These are phyloP conservation scores for Andrena bucephala DNA, from an alignment of 2,888 invertebrate genomes.

Conservation along the genomic window DNA sequence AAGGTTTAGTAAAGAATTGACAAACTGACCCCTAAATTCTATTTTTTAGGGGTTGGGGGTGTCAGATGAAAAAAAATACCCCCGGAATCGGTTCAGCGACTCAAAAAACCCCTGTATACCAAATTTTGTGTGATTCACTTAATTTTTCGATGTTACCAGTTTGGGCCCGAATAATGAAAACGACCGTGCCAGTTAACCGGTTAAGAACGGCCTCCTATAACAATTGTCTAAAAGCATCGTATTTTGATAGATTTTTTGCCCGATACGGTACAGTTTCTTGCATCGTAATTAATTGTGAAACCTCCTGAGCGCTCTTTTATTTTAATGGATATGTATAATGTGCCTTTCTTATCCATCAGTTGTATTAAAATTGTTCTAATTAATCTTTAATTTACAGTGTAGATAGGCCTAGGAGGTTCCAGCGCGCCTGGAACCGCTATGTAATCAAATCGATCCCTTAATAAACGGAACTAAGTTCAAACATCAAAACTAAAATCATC, in stretches of 20 bases:
- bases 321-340: background rate
- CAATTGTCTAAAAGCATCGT: background rate
- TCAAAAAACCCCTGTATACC: too few relatives aligned
- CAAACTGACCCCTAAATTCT: too few relatives aligned
- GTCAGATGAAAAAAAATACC: too few relatives aligned
- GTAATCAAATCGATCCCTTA: conserved; percentile 35
- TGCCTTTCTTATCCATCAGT: background rate
- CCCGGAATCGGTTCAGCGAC: too few relatives aligned
- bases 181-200: too few relatives aligned
- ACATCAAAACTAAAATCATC: background rate
- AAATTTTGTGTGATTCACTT: too few relatives aligned
- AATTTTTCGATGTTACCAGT: too few relatives aligned
- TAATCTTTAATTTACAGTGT: conserved; percentile 33
- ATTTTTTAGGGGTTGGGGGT: too few relatives aligned
- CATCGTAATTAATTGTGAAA: conserved; percentile 20
- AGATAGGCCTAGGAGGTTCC: conserved; percentile 21
- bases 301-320: background rate
- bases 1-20: too few relatives aligned
- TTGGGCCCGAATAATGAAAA: too few relatives aligned
- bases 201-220: too few relatives aligned
- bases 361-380: conserved; percentile 32
- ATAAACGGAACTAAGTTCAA: background rate
- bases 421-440: background rate
- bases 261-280: background rate
- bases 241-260: background rate